Conservation (phyloP, 2,888 invertebrate species). For the Nomada fabriciana region DNA sequence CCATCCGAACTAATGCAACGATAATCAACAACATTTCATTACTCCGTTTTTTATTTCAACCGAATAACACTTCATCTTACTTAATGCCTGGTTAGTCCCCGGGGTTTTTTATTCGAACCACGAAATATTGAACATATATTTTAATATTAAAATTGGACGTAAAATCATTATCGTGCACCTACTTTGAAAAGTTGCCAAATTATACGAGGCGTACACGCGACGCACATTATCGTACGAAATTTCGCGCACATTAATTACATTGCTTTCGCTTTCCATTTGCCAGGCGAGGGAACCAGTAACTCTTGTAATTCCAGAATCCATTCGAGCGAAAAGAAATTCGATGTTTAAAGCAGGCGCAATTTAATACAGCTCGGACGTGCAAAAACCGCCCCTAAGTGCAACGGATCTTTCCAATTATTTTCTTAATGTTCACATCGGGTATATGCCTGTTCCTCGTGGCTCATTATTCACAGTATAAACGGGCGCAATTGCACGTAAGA, state of each 20-base stretch:
- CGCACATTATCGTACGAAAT: neutral
- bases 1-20: neutral
- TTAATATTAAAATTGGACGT: too few species aligned
- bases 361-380: constrained; percentile 2
- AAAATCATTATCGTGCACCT: too few species aligned
- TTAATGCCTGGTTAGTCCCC: neutral
- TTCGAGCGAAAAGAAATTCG: neutral
- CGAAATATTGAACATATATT: too few species aligned
- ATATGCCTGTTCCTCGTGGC: neutral
- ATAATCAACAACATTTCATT: neutral
- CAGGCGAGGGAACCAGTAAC: constrained; percentile 1
- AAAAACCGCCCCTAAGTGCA: constrained; percentile 1
- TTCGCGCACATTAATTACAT: neutral
- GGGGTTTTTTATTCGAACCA: too few species aligned
- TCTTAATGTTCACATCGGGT: neutral
- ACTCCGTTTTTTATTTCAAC: neutral
- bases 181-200: too few species aligned
- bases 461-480: constrained; percentile 13
- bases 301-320: constrained; percentile 12
- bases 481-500: constrained; percentile 3
- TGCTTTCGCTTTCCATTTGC: constrained; percentile 18
- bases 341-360: neutral
- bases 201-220: too few species aligned
- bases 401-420: constrained; percentile 34
- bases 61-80: neutral